Base-by-base conservation (phyloP, 2,113 vertebrate genomes). In the Gymnogyps californianus region DNA sequence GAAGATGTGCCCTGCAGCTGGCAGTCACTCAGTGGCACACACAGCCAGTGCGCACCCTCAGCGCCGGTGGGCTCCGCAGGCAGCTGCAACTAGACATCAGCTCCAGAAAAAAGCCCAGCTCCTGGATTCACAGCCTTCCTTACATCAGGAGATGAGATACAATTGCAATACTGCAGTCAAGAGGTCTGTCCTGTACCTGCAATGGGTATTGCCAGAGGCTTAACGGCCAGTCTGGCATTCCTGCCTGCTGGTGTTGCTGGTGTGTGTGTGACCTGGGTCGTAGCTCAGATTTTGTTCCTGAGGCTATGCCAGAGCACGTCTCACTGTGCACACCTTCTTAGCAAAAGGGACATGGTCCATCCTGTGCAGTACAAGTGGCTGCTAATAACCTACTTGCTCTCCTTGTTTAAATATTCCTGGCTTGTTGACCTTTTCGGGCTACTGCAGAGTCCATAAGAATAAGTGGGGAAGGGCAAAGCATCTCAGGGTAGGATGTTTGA, bases 11-110 rank as follows among this genome's bases (percentile, higher is more conserved):
- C 55, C 76, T 26, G 24, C 55, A n/a, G 34, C 75, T 71, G 75
- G 29, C 42, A 12, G 28, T 71, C 83, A 67, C 14, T 16, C 9
- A 2, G 40, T 26, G 70, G 14, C 80, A 54, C 3, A 2, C 52
- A n/a, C 31, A 79, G 83, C 20, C 36, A 7, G 54, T 34, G 51
- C 1, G 2, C 47, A 44, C 15, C 42, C n/a, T 46, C 51, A 26
- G 22, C 9, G 5, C 19, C 2, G 2, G 2, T 0, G 4, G 47
- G 64, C 28, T 83, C 52, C 0, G 0, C 49, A 51, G 40, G 65
- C 40, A 92, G 49, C 46, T 75, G 55, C 36, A 59, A 70, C 65
- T 75, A n/a, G 32, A 54, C 42, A 69, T 61, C 59, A 62, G 71
- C 77, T 72, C 38, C n/a, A 46, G 47, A 44, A 57, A 54, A 80